These are phyloP conservation scores for Macroramphosus scolopax DNA, from an alignment of 2,797 vertebrate species.

Conservation along the genomic window DNA sequence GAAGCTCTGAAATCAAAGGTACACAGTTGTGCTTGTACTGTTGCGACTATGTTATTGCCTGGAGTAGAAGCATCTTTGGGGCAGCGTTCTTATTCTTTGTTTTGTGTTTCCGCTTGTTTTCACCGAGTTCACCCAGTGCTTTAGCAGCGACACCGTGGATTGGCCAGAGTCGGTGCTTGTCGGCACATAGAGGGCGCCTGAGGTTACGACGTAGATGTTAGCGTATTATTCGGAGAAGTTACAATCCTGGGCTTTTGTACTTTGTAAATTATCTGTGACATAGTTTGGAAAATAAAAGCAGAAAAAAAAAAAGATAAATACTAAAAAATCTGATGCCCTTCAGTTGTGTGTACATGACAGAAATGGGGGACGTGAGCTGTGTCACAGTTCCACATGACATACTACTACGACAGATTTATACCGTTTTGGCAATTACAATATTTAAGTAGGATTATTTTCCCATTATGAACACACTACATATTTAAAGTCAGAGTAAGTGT, in stretches of 20 bases:
- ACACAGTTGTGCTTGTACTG: no score
- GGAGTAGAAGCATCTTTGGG: no score
- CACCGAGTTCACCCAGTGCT: conserved; percentile 22
- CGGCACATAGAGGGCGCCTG: no score
- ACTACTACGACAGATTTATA: conserved; percentile 9
- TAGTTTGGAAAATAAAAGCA: conserved; percentile 42
- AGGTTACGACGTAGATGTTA: conserved; percentile 32
- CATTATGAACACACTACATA: no score
- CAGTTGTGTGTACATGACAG: conserved; percentile 42
- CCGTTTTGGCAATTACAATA: no score
- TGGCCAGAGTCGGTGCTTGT: conserved; percentile 22
- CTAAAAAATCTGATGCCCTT: conserved; percentile 20
- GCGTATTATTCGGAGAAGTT: conserved; percentile 26
- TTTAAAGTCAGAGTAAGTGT: conserved; percentile 9
- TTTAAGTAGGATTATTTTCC: no score
- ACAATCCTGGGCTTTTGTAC: conserved; percentile 36
- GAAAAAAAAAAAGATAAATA: conserved; percentile 11
- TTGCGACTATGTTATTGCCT: no score
- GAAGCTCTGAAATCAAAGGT: no score
- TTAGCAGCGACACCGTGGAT: conserved; percentile 43
- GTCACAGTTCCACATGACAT: conserved; percentile 14
- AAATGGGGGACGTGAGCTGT: conserved; percentile 50
- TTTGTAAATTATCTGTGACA: conserved; percentile 65
- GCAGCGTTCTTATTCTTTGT: no score
- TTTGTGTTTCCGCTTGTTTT: conserved; percentile 17